Percentiles rank a stretch among this genome's conserved stretches.
phyloP scores from a whole-genome alignment of 37 sponge, comb jelly and placozoan genomes.

The Tethya wilhelma region DNA sequence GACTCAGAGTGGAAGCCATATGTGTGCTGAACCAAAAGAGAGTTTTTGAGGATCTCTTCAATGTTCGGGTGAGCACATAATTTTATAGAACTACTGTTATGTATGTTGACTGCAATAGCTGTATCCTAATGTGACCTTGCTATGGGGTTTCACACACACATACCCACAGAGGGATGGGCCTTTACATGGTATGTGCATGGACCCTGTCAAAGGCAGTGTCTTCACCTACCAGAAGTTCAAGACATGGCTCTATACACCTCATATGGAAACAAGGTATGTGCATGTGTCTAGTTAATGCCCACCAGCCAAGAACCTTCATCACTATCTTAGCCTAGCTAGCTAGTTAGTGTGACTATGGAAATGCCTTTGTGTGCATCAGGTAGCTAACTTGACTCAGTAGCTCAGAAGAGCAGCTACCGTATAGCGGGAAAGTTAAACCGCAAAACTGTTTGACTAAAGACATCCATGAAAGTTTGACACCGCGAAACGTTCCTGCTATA shows the following conservation, averaged over 20 bases:
- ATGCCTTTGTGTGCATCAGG: no score
- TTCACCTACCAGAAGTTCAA: constrained; percentile 41
- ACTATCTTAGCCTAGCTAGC: no score
- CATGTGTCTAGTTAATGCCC: not conserved
- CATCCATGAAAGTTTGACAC: no score
- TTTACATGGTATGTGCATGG: constrained; percentile 38
- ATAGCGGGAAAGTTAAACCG: not conserved
- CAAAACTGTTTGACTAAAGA: no score
- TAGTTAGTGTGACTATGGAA: no score
- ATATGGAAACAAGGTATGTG: constrained; percentile 45
- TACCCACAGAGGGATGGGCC: constrained; percentile 50
- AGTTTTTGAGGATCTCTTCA: constrained; percentile 58
- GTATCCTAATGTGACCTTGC: not conserved
- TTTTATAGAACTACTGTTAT: not conserved
- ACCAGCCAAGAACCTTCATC: not conserved
- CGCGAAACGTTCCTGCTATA: no score
- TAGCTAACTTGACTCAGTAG: no score
- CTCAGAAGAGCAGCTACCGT: not conserved
- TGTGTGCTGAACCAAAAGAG: constrained; percentile 69
- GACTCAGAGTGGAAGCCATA: constrained; percentile 74
- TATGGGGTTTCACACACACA: not conserved
- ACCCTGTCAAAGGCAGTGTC: constrained; percentile 37
- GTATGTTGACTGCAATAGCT: not conserved
- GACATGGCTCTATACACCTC: constrained; percentile 15
- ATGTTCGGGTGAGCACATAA: constrained; percentile 43